Evolutionary conservation across 2,113 vertebrate species (phyloP), one percentile per base, ranked within the genome.

Genomic region (Phrynocephalus versicolor): DNA sequence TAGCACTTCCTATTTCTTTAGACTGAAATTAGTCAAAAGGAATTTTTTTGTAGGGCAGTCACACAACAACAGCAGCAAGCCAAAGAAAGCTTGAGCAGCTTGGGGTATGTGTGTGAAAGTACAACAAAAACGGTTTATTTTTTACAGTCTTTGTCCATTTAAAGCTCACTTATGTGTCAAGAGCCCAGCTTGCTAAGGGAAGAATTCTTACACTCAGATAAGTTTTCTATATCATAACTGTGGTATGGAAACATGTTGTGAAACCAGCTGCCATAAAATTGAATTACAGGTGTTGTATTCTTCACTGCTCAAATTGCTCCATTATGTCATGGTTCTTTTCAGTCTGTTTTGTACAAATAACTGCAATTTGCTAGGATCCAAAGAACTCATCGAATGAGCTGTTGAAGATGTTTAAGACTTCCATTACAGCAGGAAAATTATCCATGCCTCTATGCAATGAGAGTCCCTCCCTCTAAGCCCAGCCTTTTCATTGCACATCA

Each of bases 211-310:
- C 45, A 6, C 85, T 86, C 75, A 83, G 83, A 90, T 86, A 92
- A 79, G 88, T 93, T 95, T 92, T 80, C 91, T 87, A 0, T 94
- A 93, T 93, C 91, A 27, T 92, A 91, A 82, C 60, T 0, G 51
- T 88, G 83, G 91, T 92, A 90, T 39, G 89, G 89, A 89, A 93
- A 90, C 92, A 85, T 93, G 91, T 95, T 94, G 91, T 94, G 94
- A 95, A 96, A 95, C 89, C 90, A 95, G 92, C 93, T 94, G 94
- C 96, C 96, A 95, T 96, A 95, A 96, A 96, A 96, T 95, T 96
- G 95, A 96, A 96, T 96, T 96, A 96, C 91, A 96, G 95, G 93
- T 96, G 93, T 92, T 82, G 67, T 93, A 89, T 93, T 95, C 95
- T 93, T 93, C 90, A 75, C 89, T 92, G 89, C 80, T 94, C 83